These are phyloP conservation scores for Orchesella cincta DNA, from an alignment of 1,140 invertebrate genomes.

Conservation along the genomic window DNA sequence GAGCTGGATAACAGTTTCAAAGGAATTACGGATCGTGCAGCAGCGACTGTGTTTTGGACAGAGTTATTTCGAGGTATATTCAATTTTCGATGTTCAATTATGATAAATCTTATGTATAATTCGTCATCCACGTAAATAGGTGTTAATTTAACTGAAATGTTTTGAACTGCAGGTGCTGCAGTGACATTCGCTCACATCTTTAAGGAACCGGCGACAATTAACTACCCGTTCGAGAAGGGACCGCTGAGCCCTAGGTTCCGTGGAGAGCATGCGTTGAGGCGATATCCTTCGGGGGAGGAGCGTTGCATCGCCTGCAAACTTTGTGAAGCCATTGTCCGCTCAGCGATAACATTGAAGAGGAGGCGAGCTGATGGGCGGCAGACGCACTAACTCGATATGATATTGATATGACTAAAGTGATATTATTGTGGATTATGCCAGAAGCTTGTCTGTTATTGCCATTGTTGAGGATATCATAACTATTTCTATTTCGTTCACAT, in stretches of 20 bases:
- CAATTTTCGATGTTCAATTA: too few species aligned
- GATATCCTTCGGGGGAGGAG: slow-evolving; percentile 97
- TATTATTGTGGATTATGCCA: slow-evolving; percentile 99
- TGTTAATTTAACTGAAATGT: too few species aligned
- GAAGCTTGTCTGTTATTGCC: slow-evolving; percentile 99
- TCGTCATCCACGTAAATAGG: too few species aligned
- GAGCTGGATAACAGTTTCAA: slow-evolving; percentile 65
- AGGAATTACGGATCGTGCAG: slow-evolving; percentile 71
- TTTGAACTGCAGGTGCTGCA: slow-evolving; percentile 56
- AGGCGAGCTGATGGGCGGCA: slow-evolving; percentile 91
- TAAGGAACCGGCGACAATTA: slow-evolving; percentile 97
- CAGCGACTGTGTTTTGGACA: slow-evolving; percentile 70
- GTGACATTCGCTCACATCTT: slow-evolving; percentile 82
- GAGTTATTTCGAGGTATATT: slow-evolving; percentile 74
- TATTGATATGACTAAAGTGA: slow-evolving; percentile 99
- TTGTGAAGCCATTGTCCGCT: slow-evolving; percentile 98
- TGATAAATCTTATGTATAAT: too few species aligned
- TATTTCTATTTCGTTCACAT: too few species aligned
- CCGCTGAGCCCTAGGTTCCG: slow-evolving; percentile 93
- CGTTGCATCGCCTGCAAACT: slow-evolving; percentile 98
- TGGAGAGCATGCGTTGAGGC: slow-evolving; percentile 92
- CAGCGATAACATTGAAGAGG: slow-evolving; percentile 99
- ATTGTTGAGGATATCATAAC: slow-evolving; percentile 90
- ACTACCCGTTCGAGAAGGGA: slow-evolving; percentile 98
- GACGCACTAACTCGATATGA: slow-evolving; percentile 96